These are phyloP conservation scores for Meteorus cinctellus DNA, from an alignment of 2,888 invertebrate species.

Conservation along the genomic window DNA sequence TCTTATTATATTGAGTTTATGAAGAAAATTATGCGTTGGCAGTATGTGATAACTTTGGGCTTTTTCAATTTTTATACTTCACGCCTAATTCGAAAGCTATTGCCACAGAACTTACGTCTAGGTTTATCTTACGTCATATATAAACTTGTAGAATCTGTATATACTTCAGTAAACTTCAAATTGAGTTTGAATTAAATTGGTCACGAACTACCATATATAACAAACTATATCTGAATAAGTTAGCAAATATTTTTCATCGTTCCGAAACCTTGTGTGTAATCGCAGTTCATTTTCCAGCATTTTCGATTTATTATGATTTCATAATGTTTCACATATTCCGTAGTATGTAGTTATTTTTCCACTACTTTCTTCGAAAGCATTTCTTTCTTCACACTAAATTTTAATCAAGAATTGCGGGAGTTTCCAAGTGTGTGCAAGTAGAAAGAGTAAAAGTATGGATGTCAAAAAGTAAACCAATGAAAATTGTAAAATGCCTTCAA, in stretches of 20 bases:
- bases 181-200: conserved; percentile 13
- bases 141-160: background rate
- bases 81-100: background rate
- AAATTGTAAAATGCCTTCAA: conserved; percentile 44
- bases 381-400: background rate
- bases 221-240: background rate
- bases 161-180: conserved; percentile 1
- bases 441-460: background rate
- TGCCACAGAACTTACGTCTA: background rate
- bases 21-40: background rate
- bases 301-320: background rate
- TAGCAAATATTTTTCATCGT: background rate
- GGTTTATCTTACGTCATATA: background rate
- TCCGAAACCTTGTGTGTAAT: background rate
- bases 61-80: background rate
- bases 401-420: background rate
- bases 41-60: background rate
- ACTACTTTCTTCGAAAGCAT: background rate
- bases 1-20: background rate
- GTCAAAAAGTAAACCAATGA: conserved; percentile 21
- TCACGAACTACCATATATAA: conserved; percentile 5
- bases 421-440: background rate
- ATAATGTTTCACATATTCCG: background rate
- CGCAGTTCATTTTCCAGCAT: background rate
- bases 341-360: background rate